Base-by-base conservation (phyloP, 1,140 invertebrate genomes). In the Hyphantria cunea region DNA sequence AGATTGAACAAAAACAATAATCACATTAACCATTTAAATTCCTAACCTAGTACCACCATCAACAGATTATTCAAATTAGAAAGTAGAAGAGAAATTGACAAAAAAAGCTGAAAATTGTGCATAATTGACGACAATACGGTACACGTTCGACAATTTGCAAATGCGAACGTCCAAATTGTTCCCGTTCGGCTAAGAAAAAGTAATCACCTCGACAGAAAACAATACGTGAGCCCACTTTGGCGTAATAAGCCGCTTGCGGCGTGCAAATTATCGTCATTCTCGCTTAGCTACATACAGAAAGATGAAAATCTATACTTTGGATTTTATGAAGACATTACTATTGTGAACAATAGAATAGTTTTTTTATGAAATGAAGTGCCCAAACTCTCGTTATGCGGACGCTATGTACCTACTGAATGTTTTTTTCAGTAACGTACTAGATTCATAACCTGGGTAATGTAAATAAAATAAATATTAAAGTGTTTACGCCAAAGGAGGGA, bases 191-290 rank as follows among this genome's bases (percentile, higher is more conserved):
- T 3, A 59, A 17, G 41, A n/a, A 8, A 12, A 32, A 33, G 51
- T 49, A 61, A 69, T 49, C 52, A 37, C 49, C 50, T 41, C 58
- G 34, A 68, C 17, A 25, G 17, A 25, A 25, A 66, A 76, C 70
- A 82, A 80, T 82, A 77, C 76, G 74, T 77, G 68, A 59, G 59
- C 42, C 71, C 70, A 79, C 75, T 82, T 80, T 73, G 71, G 49
- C 71, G 70, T 74, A 75, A 73, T 64, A 54, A 63, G 66, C 64
- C 67, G 69, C 70, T 76, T 78, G 70, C 67, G 76, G 70, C 66
- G 65, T 73, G 71, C 74, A 75, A 78, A 80, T 80, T 75, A 75
- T 70, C 65, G 59, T 67, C 65, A 72, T 77, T 80, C 76, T 72
- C 65, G 70, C 17, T 14, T n/a, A 13, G 13, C 12, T 13, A 12